Percentiles rank a stretch among this genome's conserved stretches.
phyloP scores from a whole-genome alignment of 2,113 vertebrate genomes.

The Callocephalon fimbriatum region DNA sequence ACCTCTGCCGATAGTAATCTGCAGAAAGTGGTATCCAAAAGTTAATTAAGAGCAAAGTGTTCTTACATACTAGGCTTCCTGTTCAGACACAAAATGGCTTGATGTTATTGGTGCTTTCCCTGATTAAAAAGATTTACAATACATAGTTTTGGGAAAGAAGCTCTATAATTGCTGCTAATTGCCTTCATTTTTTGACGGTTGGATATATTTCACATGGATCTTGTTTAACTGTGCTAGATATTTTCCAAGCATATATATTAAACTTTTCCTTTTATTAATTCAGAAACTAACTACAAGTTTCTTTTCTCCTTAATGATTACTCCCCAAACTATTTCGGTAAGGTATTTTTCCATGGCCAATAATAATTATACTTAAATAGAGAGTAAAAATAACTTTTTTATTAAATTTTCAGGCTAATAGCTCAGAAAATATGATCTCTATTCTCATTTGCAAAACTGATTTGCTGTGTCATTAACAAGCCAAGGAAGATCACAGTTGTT shows the following conservation, averaged over 20 bases:
- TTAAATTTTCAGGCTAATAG: background rate
- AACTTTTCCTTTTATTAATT: conserved; percentile 43
- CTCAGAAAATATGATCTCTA: background rate
- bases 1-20: conserved; percentile 16
- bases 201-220: conserved; percentile 53
- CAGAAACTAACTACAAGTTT: conserved; percentile 10
- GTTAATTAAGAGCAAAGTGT: conserved; percentile 42
- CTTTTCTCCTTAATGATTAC: background rate
- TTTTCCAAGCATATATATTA: conserved; percentile 59
- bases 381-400: conserved; percentile 39
- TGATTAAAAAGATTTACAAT: conserved; percentile 55
- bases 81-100: conserved; percentile 52
- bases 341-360: background rate
- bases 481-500: background rate
- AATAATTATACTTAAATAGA: conserved; percentile 33
- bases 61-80: conserved; percentile 42
- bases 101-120: conserved; percentile 32
- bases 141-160: conserved; percentile 59
- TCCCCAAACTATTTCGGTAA: background rate
- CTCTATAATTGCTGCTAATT: conserved; percentile 69
- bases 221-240: conserved; percentile 14
- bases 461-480: background rate
- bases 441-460: background rate
- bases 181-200: conserved; percentile 52
- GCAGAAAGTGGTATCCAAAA: conserved; percentile 35